Base-by-base conservation (phyloP, 2,113 vertebrate species). In the Silurus glanis region DNA sequence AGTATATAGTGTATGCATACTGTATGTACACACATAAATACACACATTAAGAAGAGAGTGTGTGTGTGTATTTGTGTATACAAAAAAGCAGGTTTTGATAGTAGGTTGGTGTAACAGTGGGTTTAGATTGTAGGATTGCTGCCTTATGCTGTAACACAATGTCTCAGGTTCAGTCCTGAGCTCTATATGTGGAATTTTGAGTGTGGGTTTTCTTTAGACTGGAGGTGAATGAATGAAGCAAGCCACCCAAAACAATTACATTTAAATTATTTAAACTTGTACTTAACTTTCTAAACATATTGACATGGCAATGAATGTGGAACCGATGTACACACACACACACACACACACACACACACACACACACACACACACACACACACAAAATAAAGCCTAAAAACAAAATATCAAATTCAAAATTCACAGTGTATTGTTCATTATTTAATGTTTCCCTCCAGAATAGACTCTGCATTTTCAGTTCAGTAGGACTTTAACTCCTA, bases 211-310 rank as follows among this genome's bases (percentile, higher is more conserved):
- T 3, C 0, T 74, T 17, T 74, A 19, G 16, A 19, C 69, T 72
- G 69, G 37, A 51, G 21, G 55, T 56, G 55, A 8, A 56, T 9
- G 55, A 56, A 37, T 37, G 13, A 2, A 61, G 5, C 19, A 4
- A 28, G 14, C 66, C 12, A 9, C 8, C 45, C 19, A 14, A 49
- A 21, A 76, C 49, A 76, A 25, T 25, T 25, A 25, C 37, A 2
- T 55, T 55, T 16, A 3, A 25, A 13, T 78, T 55, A 25, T 13
- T 23, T 53, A 16, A 1, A 19, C 3, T 79, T 76, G 23, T 7
- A 76, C 13, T 76, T 92, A 82, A 51, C 53, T 47, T 14, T 76
- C 21, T 13, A 21, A 37, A 37, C 37, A 37, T 37, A 37, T 37
- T 37, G 3, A 37, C 37, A 37, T 37, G 37, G 37, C 37, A 37